These are phyloP conservation scores for Indicator maculatus DNA, from an alignment of 2,113 vertebrate genomes.

Conservation along the genomic window DNA sequence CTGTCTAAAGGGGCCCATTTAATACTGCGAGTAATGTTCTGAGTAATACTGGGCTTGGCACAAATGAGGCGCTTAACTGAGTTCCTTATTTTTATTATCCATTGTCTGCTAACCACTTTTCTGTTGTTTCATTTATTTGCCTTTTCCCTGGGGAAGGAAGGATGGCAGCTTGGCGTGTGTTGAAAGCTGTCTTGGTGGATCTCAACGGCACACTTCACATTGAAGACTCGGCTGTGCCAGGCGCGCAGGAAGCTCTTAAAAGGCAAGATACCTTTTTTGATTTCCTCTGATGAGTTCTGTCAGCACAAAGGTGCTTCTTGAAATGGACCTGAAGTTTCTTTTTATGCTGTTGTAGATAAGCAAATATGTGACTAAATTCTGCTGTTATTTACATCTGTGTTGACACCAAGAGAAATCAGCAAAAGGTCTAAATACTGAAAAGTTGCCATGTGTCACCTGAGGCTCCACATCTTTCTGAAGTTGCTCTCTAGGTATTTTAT, in stretches of 20 bases:
- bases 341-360: neutral
- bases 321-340: neutral
- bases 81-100: constrained; percentile 65
- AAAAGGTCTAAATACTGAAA: neutral
- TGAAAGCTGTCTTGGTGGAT: constrained; percentile 95
- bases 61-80: constrained; percentile 20
- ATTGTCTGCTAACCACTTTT: constrained; percentile 66
- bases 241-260: constrained; percentile 91
- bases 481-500: neutral
- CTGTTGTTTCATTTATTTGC: constrained; percentile 52
- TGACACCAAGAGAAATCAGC: neutral
- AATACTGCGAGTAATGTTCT: neutral
- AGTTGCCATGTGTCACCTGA: neutral
- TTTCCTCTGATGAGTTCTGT: constrained; percentile 13
- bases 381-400: neutral
- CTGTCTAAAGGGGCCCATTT: neutral
- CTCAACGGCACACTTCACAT: constrained; percentile 94
- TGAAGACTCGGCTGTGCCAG: constrained; percentile 90
- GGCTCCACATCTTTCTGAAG: neutral
- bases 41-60: constrained; percentile 11
- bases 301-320: constrained; percentile 5
- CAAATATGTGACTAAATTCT: rapidly evolving
- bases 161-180: constrained; percentile 84
- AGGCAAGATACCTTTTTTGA: constrained; percentile 76
- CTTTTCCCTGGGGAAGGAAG: constrained; percentile 42